Evolutionary conservation across 2,113 vertebrate species (phyloP).

Genomic region (Ictalurus furcatus): DNA sequence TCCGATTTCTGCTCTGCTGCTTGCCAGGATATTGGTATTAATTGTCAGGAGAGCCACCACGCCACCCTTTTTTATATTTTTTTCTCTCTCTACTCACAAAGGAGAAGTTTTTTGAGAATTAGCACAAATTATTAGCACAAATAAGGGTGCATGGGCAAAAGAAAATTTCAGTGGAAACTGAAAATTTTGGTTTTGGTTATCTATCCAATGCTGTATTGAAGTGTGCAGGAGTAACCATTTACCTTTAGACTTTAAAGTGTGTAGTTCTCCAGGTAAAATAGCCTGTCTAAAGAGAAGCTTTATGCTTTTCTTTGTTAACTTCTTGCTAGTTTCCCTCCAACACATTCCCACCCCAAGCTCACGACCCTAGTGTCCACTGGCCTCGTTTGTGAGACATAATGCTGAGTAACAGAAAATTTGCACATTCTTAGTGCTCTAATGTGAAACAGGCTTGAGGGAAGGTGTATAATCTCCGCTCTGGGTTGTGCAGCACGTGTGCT

Average conservation of each 20-base stretch:
- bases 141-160: background rate
- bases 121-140: background rate
- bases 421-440: conserved; percentile 29
- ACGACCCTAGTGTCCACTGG: conserved; percentile 6
- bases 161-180: background rate
- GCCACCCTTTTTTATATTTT: background rate
- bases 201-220: background rate
- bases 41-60: conserved; percentile 34
- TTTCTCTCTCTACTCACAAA: background rate
- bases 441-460: conserved; percentile 31
- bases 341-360: no score
- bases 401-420: conserved; percentile 25
- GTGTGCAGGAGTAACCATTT: background rate
- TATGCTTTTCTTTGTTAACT: conserved; percentile 13
- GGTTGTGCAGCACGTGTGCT: conserved; percentile 24
- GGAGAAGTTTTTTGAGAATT: background rate
- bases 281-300: background rate
- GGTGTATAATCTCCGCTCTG: conserved; percentile 33
- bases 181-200: background rate
- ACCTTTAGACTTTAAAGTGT: background rate
- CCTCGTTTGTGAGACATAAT: conserved; percentile 21
- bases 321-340: background rate
- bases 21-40: conserved; percentile 54
- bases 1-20: conserved; percentile 46
- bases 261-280: background rate